Percentiles rank a stretch among this genome's conserved stretches.
Evolutionary conservation across 2,113 vertebrate genomes (phyloP).

Genomic region (Bujurquina vittata): DNA sequence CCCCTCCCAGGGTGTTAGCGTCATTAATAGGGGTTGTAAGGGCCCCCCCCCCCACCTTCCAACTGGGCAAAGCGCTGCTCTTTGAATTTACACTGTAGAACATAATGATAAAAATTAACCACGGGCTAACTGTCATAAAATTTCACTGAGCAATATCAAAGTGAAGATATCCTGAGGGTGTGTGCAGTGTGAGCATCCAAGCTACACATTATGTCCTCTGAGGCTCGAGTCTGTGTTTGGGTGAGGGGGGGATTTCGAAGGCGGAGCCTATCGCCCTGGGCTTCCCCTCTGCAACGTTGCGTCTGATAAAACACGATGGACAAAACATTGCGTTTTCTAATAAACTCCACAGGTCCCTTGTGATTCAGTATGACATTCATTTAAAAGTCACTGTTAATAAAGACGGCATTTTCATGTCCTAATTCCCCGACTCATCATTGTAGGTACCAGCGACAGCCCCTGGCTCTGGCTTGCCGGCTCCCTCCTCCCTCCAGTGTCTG

Average conservation of each 20-base stretch:
- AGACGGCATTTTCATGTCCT: constrained; percentile 70
- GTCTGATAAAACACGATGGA: constrained; percentile 49
- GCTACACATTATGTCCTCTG: constrained; percentile 43
- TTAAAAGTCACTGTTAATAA: constrained; percentile 76
- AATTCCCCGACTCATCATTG: constrained; percentile 69
- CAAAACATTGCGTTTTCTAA: constrained; percentile 57
- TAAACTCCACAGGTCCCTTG: constrained; percentile 57
- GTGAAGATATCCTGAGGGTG: constrained; percentile 53
- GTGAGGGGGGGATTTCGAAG: not conserved
- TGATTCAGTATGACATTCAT: constrained; percentile 75
- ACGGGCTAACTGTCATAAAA: constrained; percentile 46
- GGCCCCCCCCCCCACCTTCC: not conserved
- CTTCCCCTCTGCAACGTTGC: constrained; percentile 7
- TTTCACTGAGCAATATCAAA: constrained; percentile 41
- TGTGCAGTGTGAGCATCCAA: constrained; percentile 48
- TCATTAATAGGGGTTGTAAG: constrained; percentile 27
- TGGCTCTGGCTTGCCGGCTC: constrained; percentile 56
- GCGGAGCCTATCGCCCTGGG: constrained; percentile 40
- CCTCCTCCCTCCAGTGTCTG: constrained; percentile 54
- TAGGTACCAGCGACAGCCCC: constrained; percentile 67
- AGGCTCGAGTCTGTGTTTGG: constrained; percentile 32
- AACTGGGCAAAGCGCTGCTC: constrained; percentile 15
- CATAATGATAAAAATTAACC: constrained; percentile 58
- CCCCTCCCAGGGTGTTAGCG: not conserved
- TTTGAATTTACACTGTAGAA: constrained; percentile 45